phyloP scores from a whole-genome alignment of 2,113 vertebrate genomes.

The Eubucco bourcierii region DNA sequence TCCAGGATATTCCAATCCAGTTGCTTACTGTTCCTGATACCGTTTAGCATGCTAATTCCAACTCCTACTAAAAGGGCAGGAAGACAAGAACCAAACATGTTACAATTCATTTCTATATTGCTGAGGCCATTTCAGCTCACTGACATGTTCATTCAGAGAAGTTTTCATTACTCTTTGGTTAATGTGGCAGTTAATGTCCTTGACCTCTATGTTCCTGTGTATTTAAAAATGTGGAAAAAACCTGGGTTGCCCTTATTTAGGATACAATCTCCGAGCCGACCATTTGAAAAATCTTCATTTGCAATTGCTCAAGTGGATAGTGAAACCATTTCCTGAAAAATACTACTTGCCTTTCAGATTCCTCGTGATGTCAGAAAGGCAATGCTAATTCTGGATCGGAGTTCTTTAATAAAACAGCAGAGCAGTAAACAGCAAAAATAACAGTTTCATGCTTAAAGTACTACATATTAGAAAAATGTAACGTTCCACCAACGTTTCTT shows the following conservation, averaged over 20 bases:
- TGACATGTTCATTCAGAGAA: conserved; percentile 74
- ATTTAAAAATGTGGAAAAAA: conserved; percentile 65
- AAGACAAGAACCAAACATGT: conserved; percentile 72
- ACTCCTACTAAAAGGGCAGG: conserved; percentile 39
- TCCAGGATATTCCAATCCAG: not conserved
- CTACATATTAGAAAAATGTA: conserved; percentile 69
- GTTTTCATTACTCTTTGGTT: conserved; percentile 79
- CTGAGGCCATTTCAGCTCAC: conserved; percentile 74
- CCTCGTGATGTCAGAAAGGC: not conserved
- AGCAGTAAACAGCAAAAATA: conserved; percentile 72
- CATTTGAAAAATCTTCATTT: conserved; percentile 59
- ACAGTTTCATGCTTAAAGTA: conserved; percentile 64
- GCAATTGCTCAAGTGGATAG: conserved; percentile 53
- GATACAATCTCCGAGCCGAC: not conserved
- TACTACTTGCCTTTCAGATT: conserved; percentile 33
- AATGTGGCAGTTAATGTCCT: conserved; percentile 81
- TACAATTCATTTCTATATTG: conserved; percentile 74
- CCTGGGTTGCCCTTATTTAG: conserved; percentile 46
- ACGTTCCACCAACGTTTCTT: conserved; percentile 70
- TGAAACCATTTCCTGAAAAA: conserved; percentile 26
- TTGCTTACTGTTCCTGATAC: conserved; percentile 27
- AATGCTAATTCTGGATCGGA: conserved; percentile 65
- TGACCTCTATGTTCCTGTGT: conserved; percentile 59
- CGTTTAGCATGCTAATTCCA: conserved; percentile 49
- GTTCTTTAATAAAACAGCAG: conserved; percentile 70